A percentile compares a stretch with the other conserved stretches of the same genome.
Conservation (phyloP, 2,113 vertebrate genomes). For the Opisthocomus hoazin region DNA sequence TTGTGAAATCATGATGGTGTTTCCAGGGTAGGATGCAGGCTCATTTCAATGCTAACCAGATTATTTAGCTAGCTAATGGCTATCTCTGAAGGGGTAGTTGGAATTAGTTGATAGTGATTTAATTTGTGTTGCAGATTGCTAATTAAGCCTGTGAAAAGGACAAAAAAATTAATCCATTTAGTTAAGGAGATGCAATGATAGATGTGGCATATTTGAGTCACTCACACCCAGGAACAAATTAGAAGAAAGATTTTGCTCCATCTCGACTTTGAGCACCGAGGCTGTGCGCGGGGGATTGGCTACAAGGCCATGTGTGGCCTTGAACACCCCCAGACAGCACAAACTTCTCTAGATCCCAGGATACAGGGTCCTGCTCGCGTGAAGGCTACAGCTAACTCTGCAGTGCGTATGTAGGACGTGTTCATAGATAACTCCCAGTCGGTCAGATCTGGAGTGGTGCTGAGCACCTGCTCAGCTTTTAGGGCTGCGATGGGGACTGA, state of each 20-base stretch:
- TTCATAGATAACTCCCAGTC: neutral
- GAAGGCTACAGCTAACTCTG: neutral
- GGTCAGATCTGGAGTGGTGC: neutral
- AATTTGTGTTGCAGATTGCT: conserved; percentile 65
- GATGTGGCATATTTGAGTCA: neutral
- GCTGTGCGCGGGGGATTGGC: fast-evolving
- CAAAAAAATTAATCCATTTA: conserved; percentile 49
- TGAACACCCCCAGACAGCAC: neutral
- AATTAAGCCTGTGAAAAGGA: conserved; percentile 58
- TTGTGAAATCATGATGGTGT: neutral
- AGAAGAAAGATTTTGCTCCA: neutral
- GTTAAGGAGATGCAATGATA: conserved; percentile 51
- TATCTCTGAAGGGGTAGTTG: conserved; percentile 56
- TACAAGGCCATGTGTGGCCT: fast-evolving
- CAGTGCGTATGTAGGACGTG: too few relatives aligned
- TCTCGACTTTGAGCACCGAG: fast-evolving
- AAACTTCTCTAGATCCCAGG: neutral
- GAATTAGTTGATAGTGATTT: conserved; percentile 63
- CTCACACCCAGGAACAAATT: neutral
- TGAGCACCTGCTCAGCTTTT: neutral
- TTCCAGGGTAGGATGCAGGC: neutral
- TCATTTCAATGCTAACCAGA: conserved; percentile 61
- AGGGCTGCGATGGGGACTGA: neutral
- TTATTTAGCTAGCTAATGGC: conserved; percentile 42
- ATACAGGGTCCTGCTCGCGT: neutral